These are phyloP conservation scores for Eumaeus atala DNA, from an alignment of 1,140 invertebrate species.

Conservation along the genomic window DNA sequence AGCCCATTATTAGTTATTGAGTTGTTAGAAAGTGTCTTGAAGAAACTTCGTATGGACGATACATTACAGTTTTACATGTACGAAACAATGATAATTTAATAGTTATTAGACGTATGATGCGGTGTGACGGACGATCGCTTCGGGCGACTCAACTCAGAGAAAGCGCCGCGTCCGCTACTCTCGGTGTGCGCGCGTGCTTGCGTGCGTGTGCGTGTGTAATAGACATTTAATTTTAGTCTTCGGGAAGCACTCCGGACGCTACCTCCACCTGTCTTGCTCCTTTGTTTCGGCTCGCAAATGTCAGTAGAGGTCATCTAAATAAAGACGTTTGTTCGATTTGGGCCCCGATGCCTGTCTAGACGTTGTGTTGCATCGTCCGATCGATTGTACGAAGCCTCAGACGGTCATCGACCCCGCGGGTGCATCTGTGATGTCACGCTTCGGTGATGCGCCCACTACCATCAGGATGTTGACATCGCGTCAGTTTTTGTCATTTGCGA, in stretches of 20 bases:
- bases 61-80: no score
- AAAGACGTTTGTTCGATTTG: slow-evolving; percentile 60
- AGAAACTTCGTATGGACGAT: no score
- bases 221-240: slow-evolving; percentile 59
- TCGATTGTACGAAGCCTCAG: slow-evolving; percentile 69
- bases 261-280: slow-evolving; percentile 59
- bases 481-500: slow-evolving; percentile 24
- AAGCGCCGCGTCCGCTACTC: slow-evolving; percentile 35
- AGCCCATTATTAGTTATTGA: no score
- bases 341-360: slow-evolving; percentile 68
- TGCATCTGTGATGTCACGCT: slow-evolving; percentile 72
- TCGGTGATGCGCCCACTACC: slow-evolving; percentile 64
- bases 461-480: slow-evolving; percentile 40
- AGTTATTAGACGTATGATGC: no score
- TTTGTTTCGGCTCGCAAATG: slow-evolving; percentile 70
- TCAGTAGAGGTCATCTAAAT: slow-evolving; percentile 72
- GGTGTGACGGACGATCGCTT: no score
- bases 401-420: slow-evolving; percentile 68
- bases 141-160: slow-evolving; percentile 29
- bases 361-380: slow-evolving; percentile 69
- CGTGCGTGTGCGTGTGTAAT: slow-evolving; percentile 37
- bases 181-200: slow-evolving; percentile 21
- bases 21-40: no score
- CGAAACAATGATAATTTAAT: no score
- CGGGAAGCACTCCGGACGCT: slow-evolving; percentile 43